These are phyloP conservation scores for Phyllotis vaccarum DNA, from an alignment of 2,797 vertebrate species.

Conservation along the genomic window DNA sequence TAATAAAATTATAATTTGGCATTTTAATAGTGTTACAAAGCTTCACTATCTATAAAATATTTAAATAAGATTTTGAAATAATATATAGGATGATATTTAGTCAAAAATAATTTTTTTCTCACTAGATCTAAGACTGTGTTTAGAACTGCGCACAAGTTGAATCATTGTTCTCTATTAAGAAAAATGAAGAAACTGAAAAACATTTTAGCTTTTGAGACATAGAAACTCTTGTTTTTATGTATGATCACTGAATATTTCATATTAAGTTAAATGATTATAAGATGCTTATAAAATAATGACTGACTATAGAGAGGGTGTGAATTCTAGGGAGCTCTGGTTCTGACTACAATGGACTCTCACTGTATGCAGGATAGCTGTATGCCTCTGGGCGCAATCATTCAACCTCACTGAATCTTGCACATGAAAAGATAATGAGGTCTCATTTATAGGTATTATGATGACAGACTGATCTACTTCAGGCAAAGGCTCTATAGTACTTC, in stretches of 20 bases:
- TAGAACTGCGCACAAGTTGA: not conserved
- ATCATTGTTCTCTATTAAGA: not conserved
- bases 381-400: not conserved
- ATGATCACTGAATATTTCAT: too few species aligned
- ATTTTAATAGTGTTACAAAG: too few species aligned
- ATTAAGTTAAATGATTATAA: not conserved
- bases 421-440: not conserved
- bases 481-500: not conserved
- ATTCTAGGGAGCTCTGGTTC: not conserved
- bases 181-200: not conserved
- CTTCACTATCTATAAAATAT: too few species aligned
- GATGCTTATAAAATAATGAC: not conserved
- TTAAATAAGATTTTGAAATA: too few species aligned
- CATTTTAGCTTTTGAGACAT: not conserved
- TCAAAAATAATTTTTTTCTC: too few species aligned
- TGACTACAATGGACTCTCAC: not conserved
- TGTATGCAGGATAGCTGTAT: not conserved
- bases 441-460: not conserved
- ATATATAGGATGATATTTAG: too few species aligned
- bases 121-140: too few species aligned
- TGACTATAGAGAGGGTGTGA: not conserved
- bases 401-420: not conserved
- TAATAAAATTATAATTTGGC: too few species aligned
- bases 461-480: not conserved
- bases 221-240: too few species aligned